Evolutionary conservation across 1,140 invertebrate species (phyloP), one percentile per base, ranked within the genome.

Genomic region (Notospermus geniculatus): DNA sequence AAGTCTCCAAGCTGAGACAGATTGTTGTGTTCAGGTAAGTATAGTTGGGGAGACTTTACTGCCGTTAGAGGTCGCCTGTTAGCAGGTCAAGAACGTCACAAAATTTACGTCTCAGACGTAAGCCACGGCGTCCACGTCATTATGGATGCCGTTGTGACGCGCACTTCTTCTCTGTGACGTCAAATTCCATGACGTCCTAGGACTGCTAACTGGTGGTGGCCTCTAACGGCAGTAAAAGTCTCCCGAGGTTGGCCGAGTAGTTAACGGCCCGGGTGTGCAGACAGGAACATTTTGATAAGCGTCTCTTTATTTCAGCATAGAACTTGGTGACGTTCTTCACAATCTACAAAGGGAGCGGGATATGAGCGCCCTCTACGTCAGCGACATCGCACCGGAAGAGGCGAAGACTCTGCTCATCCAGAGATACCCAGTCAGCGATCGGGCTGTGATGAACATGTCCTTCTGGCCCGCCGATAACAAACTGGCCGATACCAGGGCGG

Each of bases 301-400:
- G 9, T 52, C 56, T 32, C 25, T 68, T 2, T 59, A 45, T n/a
- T 67, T 64, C 57, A 69, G 67, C 54, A 59, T 60, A 13, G 63
- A 68, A 53, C 23, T 70, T 36, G 68, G 70, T 22, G 41, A 59
- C 5, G 46, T 71, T n/a, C 46, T 71, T 7, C 59, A 69, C 41
- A 63, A 50, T 28, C 55, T 71, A 19, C 70, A 71, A 45, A 60
- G 60, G 53, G 70, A 71, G 36, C 63, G 70, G 1, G 70, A 71
- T 45, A 64, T 70, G 59, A 71, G 67, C 25, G 68, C 70, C 13
- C 46, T 71, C 13, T 71, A 71, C 50, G 54, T 70, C 13, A 66
- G 63, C 54, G 64, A 59, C 27, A 63, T 67, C 19, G 59, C 60
- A 17, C 60, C 60, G 17, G 25, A 55, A n/a, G 62, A 65, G 41